Evolutionary conservation across 2,888 invertebrate species (phyloP).

Genomic region (Spisula subtruncata): DNA sequence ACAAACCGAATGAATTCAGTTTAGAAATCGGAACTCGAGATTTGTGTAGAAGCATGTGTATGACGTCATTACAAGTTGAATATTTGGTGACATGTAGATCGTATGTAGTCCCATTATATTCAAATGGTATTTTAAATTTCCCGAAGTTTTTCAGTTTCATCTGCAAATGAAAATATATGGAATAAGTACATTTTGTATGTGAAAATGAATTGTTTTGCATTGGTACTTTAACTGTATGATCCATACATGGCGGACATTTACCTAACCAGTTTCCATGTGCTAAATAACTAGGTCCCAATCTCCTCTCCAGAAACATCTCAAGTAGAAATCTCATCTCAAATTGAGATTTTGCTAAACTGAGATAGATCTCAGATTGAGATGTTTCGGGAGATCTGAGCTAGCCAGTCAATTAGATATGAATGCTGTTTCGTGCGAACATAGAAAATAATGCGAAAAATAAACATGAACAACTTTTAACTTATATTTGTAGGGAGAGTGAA

Average conservation of each 20-base stretch:
- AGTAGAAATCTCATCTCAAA: too few relatives aligned
- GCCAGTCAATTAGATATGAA: too few relatives aligned
- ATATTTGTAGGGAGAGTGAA: not conserved
- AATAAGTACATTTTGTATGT: not conserved
- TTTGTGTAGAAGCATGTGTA: constrained; percentile 52
- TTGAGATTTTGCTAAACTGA: too few relatives aligned
- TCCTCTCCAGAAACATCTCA: not conserved
- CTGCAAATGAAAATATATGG: not conserved
- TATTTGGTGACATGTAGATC: constrained; percentile 56
- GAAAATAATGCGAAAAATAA: too few relatives aligned
- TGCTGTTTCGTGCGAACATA: too few relatives aligned
- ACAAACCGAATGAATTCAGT: constrained; percentile 39
- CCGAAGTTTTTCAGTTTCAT: constrained; percentile 41
- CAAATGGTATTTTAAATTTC: constrained; percentile 39
- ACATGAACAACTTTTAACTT: too few relatives aligned
- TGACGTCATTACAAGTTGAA: constrained; percentile 64
- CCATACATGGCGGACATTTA: not conserved
- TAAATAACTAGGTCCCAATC: not conserved
- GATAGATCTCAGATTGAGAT: too few relatives aligned
- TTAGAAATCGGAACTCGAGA: not conserved
- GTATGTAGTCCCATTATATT: constrained; percentile 34
- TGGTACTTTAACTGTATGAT: not conserved
- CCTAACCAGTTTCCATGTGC: not conserved
- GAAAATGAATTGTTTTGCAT: not conserved
- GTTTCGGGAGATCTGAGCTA: too few relatives aligned